These are phyloP conservation scores for Cephalotes varians DNA, from an alignment of 2,888 invertebrate species.

Conservation along the genomic window DNA sequence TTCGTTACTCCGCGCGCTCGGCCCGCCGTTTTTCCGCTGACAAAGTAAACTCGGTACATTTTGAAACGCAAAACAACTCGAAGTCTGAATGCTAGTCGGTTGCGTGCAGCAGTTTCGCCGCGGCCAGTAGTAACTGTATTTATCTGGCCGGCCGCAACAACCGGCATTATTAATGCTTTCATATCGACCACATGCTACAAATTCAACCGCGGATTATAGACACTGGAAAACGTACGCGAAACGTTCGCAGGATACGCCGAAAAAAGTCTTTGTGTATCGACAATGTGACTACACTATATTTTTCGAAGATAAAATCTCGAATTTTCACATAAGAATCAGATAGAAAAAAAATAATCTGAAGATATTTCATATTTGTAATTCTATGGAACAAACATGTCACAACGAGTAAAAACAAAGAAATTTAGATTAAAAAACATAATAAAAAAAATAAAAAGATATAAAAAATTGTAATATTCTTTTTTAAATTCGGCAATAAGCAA, in stretches of 20 bases:
- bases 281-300: background rate
- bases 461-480: background rate
- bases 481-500: background rate
- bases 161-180: conserved; percentile 36
- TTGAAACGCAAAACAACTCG: conserved; percentile 36
- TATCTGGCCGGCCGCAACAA: conserved; percentile 29
- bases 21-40: conserved; percentile 30
- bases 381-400: background rate
- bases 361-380: background rate
- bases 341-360: background rate
- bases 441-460: background rate
- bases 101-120: conserved; percentile 30
- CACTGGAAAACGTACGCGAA: background rate
- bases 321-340: background rate
- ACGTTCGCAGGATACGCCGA: background rate
- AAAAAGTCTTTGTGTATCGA: background rate
- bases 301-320: background rate
- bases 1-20: conserved; percentile 21
- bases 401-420: background rate
- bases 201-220: conserved; percentile 38
- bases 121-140: conserved; percentile 27
- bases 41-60: conserved; percentile 41
- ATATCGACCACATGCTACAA: conserved; percentile 35
- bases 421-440: background rate
- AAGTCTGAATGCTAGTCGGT: conserved; percentile 33